Percentiles rank a stretch among this genome's conserved stretches.
phyloP scores from a whole-genome alignment of 2,797 vertebrate species.

The Potorous gilbertii region DNA sequence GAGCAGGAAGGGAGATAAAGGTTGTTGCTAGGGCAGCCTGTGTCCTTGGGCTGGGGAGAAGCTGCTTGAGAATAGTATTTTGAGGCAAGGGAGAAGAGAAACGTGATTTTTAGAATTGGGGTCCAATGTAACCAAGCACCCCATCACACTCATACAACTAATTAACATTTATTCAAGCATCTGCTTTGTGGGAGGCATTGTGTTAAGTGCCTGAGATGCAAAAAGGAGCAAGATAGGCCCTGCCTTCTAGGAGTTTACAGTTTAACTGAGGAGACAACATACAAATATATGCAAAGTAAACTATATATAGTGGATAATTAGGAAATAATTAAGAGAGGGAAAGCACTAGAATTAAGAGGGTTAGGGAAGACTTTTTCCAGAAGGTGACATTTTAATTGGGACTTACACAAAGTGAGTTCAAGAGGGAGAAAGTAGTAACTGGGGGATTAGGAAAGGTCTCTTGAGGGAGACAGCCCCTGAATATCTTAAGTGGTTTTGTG shows the following conservation, averaged over 20 bases:
- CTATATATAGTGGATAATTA: not conserved
- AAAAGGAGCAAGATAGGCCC: not conserved
- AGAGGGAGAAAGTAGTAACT: not conserved
- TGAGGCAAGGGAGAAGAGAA: too few species aligned
- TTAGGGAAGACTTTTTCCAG: not conserved
- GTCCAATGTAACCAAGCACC: too few species aligned
- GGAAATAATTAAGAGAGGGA: not conserved
- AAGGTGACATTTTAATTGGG: not conserved
- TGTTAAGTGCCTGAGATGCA: not conserved
- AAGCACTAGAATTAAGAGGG: not conserved
- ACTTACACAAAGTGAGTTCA: not conserved
- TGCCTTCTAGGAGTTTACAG: not conserved
- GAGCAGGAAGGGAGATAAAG: too few species aligned
- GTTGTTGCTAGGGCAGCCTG: too few species aligned
- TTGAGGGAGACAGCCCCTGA: not conserved
- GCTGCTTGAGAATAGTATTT: too few species aligned
- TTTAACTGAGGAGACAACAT: not conserved
- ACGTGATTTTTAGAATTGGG: too few species aligned
- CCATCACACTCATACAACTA: too few species aligned
- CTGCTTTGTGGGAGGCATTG: not conserved
- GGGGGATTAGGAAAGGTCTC: not conserved
- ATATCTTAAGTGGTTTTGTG: not conserved
- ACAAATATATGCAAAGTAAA: not conserved
- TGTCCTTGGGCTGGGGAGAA: too few species aligned
- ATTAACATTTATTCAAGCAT: not conserved